A percentile compares a stretch with the other conserved stretches of the same genome.
These are phyloP conservation scores for Colletes collaris DNA, from an alignment of 2,888 invertebrate genomes.

Conservation along the genomic window DNA sequence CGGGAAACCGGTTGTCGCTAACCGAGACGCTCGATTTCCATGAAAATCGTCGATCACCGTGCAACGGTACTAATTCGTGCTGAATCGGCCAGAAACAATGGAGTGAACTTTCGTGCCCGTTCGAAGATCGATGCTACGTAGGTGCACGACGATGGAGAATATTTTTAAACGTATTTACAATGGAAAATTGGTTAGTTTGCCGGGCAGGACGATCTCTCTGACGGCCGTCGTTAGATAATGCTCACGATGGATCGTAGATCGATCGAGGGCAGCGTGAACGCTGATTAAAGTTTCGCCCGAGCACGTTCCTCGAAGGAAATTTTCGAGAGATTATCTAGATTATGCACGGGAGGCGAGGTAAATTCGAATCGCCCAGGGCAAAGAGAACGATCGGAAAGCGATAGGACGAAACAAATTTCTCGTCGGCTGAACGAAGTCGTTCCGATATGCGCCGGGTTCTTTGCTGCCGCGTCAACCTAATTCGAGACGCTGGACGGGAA, in stretches of 20 bases:
- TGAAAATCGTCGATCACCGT: neutral
- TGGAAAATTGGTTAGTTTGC: too few species aligned
- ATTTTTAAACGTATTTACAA: too few species aligned
- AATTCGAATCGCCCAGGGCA: neutral
- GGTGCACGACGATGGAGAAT: conserved; percentile 42
- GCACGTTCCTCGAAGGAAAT: conserved; percentile 1
- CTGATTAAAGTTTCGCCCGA: neutral
- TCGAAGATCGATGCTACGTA: neutral
- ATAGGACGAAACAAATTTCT: neutral
- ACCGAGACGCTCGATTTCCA: neutral
- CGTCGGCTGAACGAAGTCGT: neutral
- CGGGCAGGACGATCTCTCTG: conserved; percentile 35
- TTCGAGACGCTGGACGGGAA: neutral
- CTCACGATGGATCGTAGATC: conserved; percentile 5
- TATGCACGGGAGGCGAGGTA: too few species aligned
- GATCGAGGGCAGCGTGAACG: neutral
- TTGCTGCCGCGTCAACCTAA: neutral
- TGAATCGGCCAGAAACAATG: neutral
- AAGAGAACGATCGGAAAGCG: neutral
- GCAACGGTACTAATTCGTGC: conserved; percentile 58
- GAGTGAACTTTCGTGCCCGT: neutral
- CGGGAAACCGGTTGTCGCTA: too few species aligned
- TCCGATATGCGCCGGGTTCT: neutral
- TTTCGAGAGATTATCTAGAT: too few species aligned
- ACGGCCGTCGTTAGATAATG: conserved; percentile 64